These are phyloP conservation scores for Tachystola acroxantha DNA, from an alignment of 2,888 invertebrate species.

Conservation along the genomic window DNA sequence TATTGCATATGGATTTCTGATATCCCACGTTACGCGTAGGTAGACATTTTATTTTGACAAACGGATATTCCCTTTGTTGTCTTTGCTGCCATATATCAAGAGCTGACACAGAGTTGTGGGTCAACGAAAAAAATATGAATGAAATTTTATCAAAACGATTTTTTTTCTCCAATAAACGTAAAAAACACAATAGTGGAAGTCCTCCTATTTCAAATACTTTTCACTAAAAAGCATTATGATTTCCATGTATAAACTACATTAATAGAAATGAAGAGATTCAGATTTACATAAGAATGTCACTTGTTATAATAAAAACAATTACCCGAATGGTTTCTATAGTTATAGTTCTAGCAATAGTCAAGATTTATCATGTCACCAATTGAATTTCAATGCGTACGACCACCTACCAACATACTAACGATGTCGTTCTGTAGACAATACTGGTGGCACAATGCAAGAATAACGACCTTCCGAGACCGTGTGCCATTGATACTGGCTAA, in stretches of 20 bases:
- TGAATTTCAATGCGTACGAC: conserved; percentile 70
- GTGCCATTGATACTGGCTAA: conserved; percentile 66
- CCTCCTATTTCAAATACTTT: neutral
- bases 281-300: conserved; percentile 16
- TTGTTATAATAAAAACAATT: conserved; percentile 50
- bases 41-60: conserved; percentile 69
- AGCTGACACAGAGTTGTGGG: conserved; percentile 46
- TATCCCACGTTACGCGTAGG: conserved; percentile 61
- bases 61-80: conserved; percentile 63
- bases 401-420: conserved; percentile 75
- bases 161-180: conserved; percentile 33
- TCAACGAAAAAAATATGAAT: conserved; percentile 43
- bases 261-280: neutral
- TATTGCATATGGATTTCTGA: conserved; percentile 27
- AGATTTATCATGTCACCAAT: conserved; percentile 69
- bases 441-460: conserved; percentile 69
- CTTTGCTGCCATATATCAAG: conserved; percentile 62
- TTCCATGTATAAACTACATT: no score
- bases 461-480: conserved; percentile 66
- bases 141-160: conserved; percentile 31
- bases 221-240: neutral
- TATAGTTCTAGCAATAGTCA: conserved; percentile 43
- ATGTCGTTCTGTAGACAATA: conserved; percentile 70
- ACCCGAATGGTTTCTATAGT: conserved; percentile 47
- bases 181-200: conserved; percentile 9